Base-by-base conservation (phyloP, 2,113 vertebrate species). In the Pachypanchax playfairii region DNA sequence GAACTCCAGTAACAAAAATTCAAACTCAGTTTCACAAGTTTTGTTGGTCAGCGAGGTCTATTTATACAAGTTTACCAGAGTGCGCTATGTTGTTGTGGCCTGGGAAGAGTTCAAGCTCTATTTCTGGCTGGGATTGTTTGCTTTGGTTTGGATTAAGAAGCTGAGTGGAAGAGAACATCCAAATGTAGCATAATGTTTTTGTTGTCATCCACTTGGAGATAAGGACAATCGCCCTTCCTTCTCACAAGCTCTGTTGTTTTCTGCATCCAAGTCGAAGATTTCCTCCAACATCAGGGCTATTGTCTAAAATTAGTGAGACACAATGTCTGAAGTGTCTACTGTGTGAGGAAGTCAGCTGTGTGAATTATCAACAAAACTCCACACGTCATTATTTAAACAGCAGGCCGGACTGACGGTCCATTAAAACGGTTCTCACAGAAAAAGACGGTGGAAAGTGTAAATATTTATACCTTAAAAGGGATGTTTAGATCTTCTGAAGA, bases 141-240 rank as follows among this genome's bases (percentile, higher is more conserved):
- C 41, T 85, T 87, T 86, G 85, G 65, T 82, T 74, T 78, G 50
- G 60, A 56, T 52, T 41, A 42, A 55, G 60, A 21, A 77, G 63
- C 68, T 35, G 55, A 58, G 56, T 35, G 61, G 52, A 54, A 42
- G 46, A 77, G 62, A 83, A 73, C 50, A 63, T 63, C 68, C 35
- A 47, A 56, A 80, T 69, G 60, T 53, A 46, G 72, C 64, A 52
- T 42, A 77, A 79, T 78, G 84, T 86, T 89, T 87, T 73, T 73
- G 46, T 49, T 68, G 26, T 74, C 70, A 69, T 78, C 65, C 61
- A 68, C 74, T 79, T 60, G 33, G 29, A 61, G 75, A 75, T 50
- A 74, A 79, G 77, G 77, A 88, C 86, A 88, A 85, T 78, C 63
- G 84, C 44, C 50, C 75, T 87, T 89, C 85, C 88, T 87, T 90